Evolutionary conservation across 2,888 invertebrate species (phyloP), one percentile per base, ranked within the genome.

Genomic region (Zygogramma bicolorata): DNA sequence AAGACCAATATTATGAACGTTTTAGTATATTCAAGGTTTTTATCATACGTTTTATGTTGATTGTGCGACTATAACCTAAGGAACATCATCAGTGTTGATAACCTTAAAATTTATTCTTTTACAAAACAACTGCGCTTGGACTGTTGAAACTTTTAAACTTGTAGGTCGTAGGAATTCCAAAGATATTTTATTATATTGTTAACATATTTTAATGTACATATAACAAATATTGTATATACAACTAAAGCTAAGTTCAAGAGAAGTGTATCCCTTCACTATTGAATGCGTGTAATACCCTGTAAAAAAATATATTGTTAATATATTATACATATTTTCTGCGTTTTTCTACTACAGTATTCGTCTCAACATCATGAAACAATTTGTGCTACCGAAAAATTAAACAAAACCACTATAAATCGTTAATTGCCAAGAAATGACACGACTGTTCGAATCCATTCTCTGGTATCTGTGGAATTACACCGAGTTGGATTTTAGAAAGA

Each of bases 201-300:
- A 53, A 65, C 22, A 60, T 71, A 62, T 63, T 70, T 68, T 40
- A 57, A 62, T 73, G 34, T 63, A 63, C 57, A 49, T 70, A 70
- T 67, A 58, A 42, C 34, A 34, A 34, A 57, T 42, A 67, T 67
- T 62, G 22, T 71, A 71, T 67, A 63, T 62, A 68, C 67, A 73
- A 65, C 59, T 58, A 46, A 62, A 38, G 13, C 31, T 60, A 53
- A 15, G 60, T 69, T 70, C 87, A 94, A 74, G 94, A 91, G 89
- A 99, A 99, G 89, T 99, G 98, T 85, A 99, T 94, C 82, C 97
- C 98, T 86, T 94, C 94, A 66, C 91, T 90, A 88, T 99, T 99
- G 86, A 98, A 98, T 40, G 93, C 93, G 86, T 81, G 79, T 70
- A 83, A 75, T 68, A 83, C 68, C 38, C 82, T 85, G 77, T 75